Evolutionary conservation across 2,888 invertebrate genomes (phyloP), one percentile per base, ranked within the genome.

Genomic region (Ectobius pallidus): DNA sequence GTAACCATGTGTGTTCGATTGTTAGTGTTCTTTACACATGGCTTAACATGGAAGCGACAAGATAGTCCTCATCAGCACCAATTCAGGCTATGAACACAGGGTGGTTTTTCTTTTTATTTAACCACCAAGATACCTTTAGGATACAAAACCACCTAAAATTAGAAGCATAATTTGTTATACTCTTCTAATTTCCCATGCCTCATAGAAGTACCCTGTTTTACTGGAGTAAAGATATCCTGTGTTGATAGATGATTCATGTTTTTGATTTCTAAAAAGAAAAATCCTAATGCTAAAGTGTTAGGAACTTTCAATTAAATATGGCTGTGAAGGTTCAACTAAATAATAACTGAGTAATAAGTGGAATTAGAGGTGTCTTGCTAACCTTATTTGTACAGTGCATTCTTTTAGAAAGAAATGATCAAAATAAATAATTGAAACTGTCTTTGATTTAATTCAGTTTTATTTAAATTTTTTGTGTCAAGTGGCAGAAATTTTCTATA

Each of bases 281-380:
- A 25, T 65, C 44, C 25, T 65, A 18, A 30, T 44, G n/a, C 30
- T n/a, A 25, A 44, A 27, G 14, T 65, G 46, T 65, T 65, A 46
- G 44, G 44, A 16, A 46, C 6, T 30, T 27, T 44, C 44, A 65
- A 46, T 58, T 65, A 25, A 42, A 25, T 46, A 44, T 46, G 65
- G 65, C 65, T 65, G 65, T 65, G 65, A 65, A 65, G n/a, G 44
- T 65, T 44, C 9, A 18, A 65, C 44, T 58, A 58, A 4, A 58
- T 58, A n/a, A 4, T 58, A 58, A 58, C 58, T 32, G 14, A n/a
- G 22, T 58, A 22, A 25, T 25, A 9, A 25, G 30, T 58, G 55
- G 22, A 25, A 11, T 25, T 55, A 55, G 20, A 14, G 14, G 30
- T 3, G 6, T 58, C 32, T 58, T 58, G 16, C 34, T 34, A 11